Evolutionary conservation across 2,888 invertebrate species (phyloP), one percentile per base, ranked within the genome.

Genomic region (Oithona nana): DNA sequence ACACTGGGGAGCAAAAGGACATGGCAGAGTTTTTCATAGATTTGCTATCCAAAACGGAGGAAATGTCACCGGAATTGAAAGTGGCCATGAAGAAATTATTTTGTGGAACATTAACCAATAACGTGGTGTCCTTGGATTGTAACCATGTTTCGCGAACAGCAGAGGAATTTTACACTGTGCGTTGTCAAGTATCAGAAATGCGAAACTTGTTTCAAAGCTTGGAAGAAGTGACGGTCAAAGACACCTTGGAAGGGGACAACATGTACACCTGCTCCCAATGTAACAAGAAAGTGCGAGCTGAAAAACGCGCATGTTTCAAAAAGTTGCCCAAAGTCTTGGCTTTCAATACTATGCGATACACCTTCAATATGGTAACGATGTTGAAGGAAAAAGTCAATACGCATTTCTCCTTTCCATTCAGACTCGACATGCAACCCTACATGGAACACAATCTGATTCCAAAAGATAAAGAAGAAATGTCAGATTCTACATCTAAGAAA

Each of bases 21-120:
- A 94, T 94, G 94, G 92, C 93, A 0, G 94, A 94, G 74, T 94
- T 94, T 76, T 94, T 94, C 72, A 94, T 93, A 62, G 93, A 94
- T 75, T 80, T 94, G 56, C 92, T 94, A 30, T 90, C 90, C 26
- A 94, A 94, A 72, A 75, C 94, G 16, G 94, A 94, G 73, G 94
- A 94, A 73, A 93, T 93, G 89, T 88, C 90, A 1, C 84, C 88
- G 0, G 84, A 88, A 66, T 73, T 92, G 49, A 93, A 92, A 74
- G 83, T 81, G 66, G 78, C 93, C 28, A 88, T 94, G 3, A 93
- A 93, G 71, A 85, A 83, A 16, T 75, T 93, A 31, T 94, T 94
- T 74, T 92, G 93, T 69, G 94, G 94, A 39, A 87, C 89, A 0
- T 80, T 92, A 26, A 92, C 90, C 68, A 94, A 94, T 72, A 94